A percentile compares a stretch with the other conserved stretches of the same genome.
These are phyloP conservation scores for Gymnocypris eckloni DNA, from an alignment of 2,797 vertebrate genomes.

Conservation along the genomic window DNA sequence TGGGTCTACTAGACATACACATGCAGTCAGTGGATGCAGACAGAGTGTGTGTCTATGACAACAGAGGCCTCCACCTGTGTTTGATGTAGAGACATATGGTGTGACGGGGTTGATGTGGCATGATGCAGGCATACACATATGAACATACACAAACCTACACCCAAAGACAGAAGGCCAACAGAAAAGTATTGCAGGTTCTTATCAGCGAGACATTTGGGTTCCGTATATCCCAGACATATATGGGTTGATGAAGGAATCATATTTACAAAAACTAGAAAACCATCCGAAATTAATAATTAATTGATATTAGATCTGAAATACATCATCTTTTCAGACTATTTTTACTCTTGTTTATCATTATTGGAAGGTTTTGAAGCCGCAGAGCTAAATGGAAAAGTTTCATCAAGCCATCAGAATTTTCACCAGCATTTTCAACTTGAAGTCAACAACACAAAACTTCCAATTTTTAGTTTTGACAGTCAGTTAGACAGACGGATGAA, in stretches of 20 bases:
- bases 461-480: neutral
- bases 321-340: neutral
- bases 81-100: slow-evolving; percentile 48
- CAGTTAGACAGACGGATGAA: neutral
- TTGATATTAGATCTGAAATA: neutral
- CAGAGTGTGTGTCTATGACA: neutral
- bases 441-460: neutral
- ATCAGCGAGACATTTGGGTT: slow-evolving; percentile 7
- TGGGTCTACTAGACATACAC: slow-evolving; percentile 15
- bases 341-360: neutral
- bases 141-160: slow-evolving; percentile 13
- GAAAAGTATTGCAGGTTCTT: slow-evolving; percentile 6
- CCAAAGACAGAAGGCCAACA: neutral
- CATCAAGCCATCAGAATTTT: neutral
- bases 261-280: neutral
- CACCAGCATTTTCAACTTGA: neutral
- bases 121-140: slow-evolving; percentile 6
- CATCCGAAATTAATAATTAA: neutral
- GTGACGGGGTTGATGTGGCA: slow-evolving; percentile 27
- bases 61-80: slow-evolving; percentile 4
- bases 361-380: neutral
- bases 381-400: neutral
- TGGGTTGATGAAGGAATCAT: neutral
- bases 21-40: slow-evolving; percentile 28
- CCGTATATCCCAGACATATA: neutral